These are phyloP conservation scores for Meda fulgida DNA, from an alignment of 2,797 vertebrate species.

Conservation along the genomic window DNA sequence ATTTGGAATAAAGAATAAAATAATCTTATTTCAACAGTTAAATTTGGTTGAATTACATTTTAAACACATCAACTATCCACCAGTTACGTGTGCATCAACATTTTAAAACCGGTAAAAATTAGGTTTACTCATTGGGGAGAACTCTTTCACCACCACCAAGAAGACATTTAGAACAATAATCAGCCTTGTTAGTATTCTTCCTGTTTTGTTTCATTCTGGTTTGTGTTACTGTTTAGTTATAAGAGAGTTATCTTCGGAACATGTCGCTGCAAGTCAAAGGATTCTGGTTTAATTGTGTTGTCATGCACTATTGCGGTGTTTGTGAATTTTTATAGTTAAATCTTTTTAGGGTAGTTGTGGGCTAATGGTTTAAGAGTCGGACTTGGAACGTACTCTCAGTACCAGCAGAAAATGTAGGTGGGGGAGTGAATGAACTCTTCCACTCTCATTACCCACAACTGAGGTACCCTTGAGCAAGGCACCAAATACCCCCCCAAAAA, in stretches of 20 bases:
- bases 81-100: conserved; percentile 9
- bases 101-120: neutral
- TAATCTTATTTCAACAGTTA: conserved; percentile 22
- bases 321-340: neutral
- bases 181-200: conserved; percentile 18
- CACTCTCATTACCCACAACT: too few relatives aligned
- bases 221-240: neutral
- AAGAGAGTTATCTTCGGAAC: neutral
- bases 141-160: neutral
- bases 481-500: too few relatives aligned
- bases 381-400: too few relatives aligned
- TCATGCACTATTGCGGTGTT: neutral
- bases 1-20: conserved; percentile 26
- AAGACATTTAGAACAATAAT: conserved; percentile 7
- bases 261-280: neutral
- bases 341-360: too few relatives aligned
- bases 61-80: conserved; percentile 23
- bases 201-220: conserved; percentile 8
- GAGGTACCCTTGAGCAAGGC: too few relatives aligned
- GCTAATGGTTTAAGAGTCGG: too few relatives aligned
- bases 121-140: neutral
- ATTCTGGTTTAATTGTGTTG: neutral
- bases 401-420: too few relatives aligned
- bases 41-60: conserved; percentile 23
- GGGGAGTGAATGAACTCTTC: too few relatives aligned